Conservation (phyloP, 2,888 invertebrate species). For the Falcaria lacertinaria region DNA sequence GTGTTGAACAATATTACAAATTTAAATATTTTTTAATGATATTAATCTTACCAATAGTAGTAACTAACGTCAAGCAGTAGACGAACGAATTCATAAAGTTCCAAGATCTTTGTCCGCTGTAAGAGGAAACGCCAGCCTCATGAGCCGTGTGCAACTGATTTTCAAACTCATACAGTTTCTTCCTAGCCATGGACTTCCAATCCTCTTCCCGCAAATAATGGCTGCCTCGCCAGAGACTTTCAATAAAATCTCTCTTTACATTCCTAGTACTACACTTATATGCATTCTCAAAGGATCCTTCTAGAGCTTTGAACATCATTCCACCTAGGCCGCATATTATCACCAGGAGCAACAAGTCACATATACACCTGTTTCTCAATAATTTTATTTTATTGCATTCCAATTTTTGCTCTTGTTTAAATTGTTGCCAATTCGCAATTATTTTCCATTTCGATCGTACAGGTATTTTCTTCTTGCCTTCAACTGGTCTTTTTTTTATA, state of each 20-base stretch:
- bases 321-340: constrained; percentile 89
- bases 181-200: constrained; percentile 92
- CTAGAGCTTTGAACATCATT: constrained; percentile 88
- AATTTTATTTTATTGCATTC: constrained; percentile 77
- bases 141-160: constrained; percentile 90
- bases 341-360: constrained; percentile 83
- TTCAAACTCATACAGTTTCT: constrained; percentile 90
- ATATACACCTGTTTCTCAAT: constrained; percentile 83
- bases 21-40: not conserved
- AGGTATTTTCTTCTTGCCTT: constrained; percentile 40
- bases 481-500: constrained; percentile 26
- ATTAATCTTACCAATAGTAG: constrained; percentile 89
- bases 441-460: constrained; percentile 63
- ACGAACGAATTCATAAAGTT: constrained; percentile 92
- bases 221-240: constrained; percentile 89
- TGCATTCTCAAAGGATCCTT: constrained; percentile 91
- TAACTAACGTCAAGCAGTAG: constrained; percentile 91
- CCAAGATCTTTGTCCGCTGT: constrained; percentile 92
- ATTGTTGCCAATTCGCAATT: constrained; percentile 76
- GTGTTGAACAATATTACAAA: too few relatives aligned
- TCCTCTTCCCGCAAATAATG: constrained; percentile 92
- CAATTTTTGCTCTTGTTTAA: constrained; percentile 77
- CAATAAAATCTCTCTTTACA: constrained; percentile 92
- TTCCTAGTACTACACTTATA: constrained; percentile 93
- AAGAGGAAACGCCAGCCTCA: constrained; percentile 90